phyloP scores from a whole-genome alignment of 2,113 vertebrate genomes.

The Oostethus manadensis region DNA sequence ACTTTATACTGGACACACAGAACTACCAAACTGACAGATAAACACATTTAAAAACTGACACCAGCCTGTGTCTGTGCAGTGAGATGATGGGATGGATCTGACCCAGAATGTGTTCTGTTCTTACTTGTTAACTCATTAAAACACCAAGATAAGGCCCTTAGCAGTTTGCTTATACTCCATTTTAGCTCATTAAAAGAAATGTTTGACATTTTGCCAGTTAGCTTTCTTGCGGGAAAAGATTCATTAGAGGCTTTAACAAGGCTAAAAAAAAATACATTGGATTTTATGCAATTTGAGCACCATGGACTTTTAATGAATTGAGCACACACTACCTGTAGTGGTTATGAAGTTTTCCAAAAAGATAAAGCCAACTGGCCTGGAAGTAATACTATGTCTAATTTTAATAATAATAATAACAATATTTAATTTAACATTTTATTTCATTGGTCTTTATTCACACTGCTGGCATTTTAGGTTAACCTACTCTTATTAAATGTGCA shows the following conservation, averaged over 20 bases:
- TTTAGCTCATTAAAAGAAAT: neutral
- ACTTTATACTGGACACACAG: constrained; percentile 24
- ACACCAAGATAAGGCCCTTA: neutral
- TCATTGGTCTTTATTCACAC: neutral
- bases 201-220: neutral
- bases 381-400: too few relatives aligned
- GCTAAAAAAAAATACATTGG: neutral
- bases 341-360: too few relatives aligned
- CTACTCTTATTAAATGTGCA: neutral
- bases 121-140: constrained; percentile 7
- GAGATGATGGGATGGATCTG: constrained; percentile 31
- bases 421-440: neutral
- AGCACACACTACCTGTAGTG: neutral
- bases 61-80: constrained; percentile 18
- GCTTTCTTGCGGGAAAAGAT: neutral
- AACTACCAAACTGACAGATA: constrained; percentile 20
- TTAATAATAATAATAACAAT: neutral
- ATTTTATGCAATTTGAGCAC: neutral
- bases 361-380: too few relatives aligned
- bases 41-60: constrained; percentile 41
- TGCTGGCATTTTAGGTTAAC: neutral
- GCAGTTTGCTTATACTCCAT: neutral
- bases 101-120: constrained; percentile 3
- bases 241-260: too few relatives aligned
- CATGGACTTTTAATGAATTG: neutral